These are phyloP conservation scores for Rallus limicola DNA, from an alignment of 2,113 vertebrate genomes.

Conservation along the genomic window DNA sequence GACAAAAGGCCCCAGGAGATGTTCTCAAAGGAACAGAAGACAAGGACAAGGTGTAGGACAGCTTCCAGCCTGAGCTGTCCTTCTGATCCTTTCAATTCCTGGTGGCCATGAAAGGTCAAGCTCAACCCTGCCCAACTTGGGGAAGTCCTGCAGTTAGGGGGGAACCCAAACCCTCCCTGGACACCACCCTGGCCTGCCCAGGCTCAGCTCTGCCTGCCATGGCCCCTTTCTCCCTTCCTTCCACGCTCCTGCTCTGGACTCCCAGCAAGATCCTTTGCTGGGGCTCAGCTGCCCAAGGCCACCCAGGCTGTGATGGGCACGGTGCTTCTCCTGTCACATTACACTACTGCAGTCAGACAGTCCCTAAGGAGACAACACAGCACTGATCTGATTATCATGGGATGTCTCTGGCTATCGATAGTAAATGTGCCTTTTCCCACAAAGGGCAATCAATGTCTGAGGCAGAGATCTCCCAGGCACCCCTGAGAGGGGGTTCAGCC, in stretches of 20 bases:
- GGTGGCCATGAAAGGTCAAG: neutral
- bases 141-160: neutral
- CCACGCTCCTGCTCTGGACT: neutral
- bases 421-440: neutral
- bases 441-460: neutral
- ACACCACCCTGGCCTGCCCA: neutral
- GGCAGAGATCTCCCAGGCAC: neutral
- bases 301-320: fast-evolving
- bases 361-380: neutral
- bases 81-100: neutral
- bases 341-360: neutral
- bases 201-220: neutral
- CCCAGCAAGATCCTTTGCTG: neutral
- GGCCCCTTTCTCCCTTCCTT: neutral
- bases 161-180: neutral
- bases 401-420: neutral
- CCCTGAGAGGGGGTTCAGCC: neutral
- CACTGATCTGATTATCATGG: neutral
- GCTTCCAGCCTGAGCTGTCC: neutral
- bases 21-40: neutral
- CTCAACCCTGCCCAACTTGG: neutral
- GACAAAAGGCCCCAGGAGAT: neutral
- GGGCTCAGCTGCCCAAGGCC: fast-evolving
- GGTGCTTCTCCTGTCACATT: neutral
- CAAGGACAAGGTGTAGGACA: neutral